These are phyloP conservation scores for Furnarius figulus DNA, from an alignment of 2,113 vertebrate genomes.

Conservation along the genomic window DNA sequence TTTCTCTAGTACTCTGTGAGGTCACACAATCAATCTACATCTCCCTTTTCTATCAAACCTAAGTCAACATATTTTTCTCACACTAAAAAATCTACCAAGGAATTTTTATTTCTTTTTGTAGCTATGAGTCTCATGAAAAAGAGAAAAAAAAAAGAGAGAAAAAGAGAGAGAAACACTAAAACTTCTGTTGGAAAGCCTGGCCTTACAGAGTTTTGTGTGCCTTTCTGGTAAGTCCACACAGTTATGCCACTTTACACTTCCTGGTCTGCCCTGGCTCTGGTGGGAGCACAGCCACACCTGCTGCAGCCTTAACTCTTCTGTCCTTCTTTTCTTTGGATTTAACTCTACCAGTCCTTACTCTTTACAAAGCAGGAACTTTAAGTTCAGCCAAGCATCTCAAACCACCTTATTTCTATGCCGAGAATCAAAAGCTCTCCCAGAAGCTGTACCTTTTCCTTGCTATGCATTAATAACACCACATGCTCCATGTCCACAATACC, in stretches of 20 bases:
- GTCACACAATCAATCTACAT: background rate
- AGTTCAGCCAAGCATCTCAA: background rate
- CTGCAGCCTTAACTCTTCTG: background rate
- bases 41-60: background rate
- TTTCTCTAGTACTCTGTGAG: background rate
- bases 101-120: background rate
- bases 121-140: background rate
- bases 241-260: background rate
- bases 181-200: background rate
- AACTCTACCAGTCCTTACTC: background rate
- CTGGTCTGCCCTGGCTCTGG: background rate
- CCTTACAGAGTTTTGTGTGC: background rate
- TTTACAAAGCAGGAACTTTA: background rate
- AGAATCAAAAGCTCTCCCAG: background rate
- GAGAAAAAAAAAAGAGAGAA: no score
- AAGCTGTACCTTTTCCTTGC: background rate
- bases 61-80: background rate
- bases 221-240: background rate
- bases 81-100: background rate
- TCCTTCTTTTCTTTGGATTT: background rate
- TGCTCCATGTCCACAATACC: rapidly evolving
- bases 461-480: background rate
- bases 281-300: background rate
- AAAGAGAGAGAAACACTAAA: background rate
- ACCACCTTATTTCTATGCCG: rapidly evolving